Evolutionary conservation across 2,797 vertebrate species (phyloP).

Genomic region (Lepus oiostolus): DNA sequence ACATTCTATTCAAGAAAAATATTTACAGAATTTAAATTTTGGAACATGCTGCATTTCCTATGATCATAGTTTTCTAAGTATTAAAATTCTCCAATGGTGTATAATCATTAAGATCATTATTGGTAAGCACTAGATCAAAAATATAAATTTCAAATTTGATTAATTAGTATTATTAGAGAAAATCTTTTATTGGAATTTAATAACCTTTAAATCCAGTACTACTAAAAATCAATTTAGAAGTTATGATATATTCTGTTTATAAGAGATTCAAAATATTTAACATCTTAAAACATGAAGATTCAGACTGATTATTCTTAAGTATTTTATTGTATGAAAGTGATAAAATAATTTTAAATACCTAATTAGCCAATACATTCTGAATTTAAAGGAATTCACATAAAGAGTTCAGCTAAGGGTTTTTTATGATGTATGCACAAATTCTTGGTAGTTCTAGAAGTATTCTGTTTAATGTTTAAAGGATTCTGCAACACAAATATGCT

Average conservation of each 20-base stretch:
- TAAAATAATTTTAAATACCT: constrained; percentile 43
- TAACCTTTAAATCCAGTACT: constrained; percentile 2
- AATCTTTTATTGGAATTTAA: constrained; percentile 32
- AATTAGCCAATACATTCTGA: not conserved
- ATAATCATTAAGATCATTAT: constrained; percentile 26
- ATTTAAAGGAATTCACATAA: constrained; percentile 18
- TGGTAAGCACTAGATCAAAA: constrained; percentile 15
- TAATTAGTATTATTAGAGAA: constrained; percentile 21
- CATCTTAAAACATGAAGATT: constrained; percentile 46
- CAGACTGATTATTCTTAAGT: constrained; percentile 20
- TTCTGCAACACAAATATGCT: not conserved
- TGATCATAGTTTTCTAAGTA: constrained; percentile 1
- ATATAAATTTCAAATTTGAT: constrained; percentile 45
- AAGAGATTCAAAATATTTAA: constrained; percentile 54
- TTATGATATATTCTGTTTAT: not conserved
- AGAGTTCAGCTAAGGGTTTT: not conserved
- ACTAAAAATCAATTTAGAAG: constrained; percentile 5
- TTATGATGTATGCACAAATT: not conserved
- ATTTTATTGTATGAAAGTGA: not conserved
- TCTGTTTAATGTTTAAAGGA: constrained; percentile 14
- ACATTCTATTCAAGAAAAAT: not conserved
- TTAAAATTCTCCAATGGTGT: constrained; percentile 11
- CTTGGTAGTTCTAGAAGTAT: not conserved
- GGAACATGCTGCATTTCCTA: constrained; percentile 21
- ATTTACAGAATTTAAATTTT: not conserved